Evolutionary conservation across 2,113 vertebrate species (phyloP).

Genomic region (Zeus faber): DNA sequence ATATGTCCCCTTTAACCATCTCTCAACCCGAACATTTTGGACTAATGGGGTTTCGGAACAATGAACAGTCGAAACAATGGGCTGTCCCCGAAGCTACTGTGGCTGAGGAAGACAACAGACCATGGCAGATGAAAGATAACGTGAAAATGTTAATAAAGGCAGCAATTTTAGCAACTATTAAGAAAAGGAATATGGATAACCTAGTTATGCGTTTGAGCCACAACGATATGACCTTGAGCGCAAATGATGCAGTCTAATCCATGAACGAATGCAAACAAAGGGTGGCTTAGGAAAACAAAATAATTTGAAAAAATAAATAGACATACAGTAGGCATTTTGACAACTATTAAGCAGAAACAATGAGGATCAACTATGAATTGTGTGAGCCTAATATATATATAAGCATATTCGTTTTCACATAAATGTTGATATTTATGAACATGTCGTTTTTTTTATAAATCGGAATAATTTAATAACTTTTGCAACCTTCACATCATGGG

Average conservation of each 20-base stretch:
- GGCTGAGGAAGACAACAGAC: no score
- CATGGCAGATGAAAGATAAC: no score
- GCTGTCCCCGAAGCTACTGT: no score
- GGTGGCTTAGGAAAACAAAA: slow-evolving; percentile 2
- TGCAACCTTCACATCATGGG: background rate
- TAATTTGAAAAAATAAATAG: slow-evolving; percentile 1
- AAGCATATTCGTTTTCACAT: background rate
- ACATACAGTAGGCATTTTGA: background rate
- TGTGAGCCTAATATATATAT: background rate
- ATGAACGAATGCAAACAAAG: background rate
- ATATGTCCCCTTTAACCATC: no score
- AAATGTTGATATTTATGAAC: slow-evolving; percentile 2
- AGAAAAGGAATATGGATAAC: background rate
- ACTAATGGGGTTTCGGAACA: no score
- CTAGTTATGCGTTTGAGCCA: background rate
- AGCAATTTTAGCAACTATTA: no score
- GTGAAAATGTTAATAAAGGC: no score
- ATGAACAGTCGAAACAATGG: no score
- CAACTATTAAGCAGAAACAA: slow-evolving; percentile 6
- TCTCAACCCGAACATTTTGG: no score
- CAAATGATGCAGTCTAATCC: background rate
- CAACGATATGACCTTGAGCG: background rate
- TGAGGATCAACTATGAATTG: slow-evolving; percentile 1
- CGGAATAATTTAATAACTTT: background rate
- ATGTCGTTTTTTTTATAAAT: background rate